These are phyloP conservation scores for Hedya salicella DNA, from an alignment of 2,888 invertebrate genomes.

Conservation along the genomic window DNA sequence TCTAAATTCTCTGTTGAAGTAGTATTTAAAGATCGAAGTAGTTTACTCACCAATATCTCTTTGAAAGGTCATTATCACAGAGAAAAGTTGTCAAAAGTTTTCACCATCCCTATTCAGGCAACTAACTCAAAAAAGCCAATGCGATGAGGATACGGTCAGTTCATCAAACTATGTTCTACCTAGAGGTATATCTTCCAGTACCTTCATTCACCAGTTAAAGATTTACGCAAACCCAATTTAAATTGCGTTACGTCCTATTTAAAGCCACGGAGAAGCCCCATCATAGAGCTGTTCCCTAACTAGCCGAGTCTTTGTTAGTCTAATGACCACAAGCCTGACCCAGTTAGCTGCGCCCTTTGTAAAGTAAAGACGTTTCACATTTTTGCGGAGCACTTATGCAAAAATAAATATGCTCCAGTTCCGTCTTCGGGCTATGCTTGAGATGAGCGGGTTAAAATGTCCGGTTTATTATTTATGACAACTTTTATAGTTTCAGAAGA, in stretches of 20 bases:
- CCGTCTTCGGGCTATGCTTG: constrained; percentile 20
- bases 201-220: no score
- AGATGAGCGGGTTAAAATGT: constrained; percentile 1
- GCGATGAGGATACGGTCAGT: no score
- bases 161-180: no score
- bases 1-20: no score
- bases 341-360: constrained; percentile 54
- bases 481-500: constrained; percentile 13
- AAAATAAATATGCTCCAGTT: constrained; percentile 62
- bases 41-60: no score
- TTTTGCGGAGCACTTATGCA: constrained; percentile 61
- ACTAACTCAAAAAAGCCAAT: no score
- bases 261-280: constrained; percentile 23
- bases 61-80: no score
- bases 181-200: no score
- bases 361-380: constrained; percentile 51
- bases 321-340: constrained; percentile 63
- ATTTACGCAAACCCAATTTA: constrained; percentile 3
- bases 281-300: constrained; percentile 41
- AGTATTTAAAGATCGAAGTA: no score
- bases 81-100: no score
- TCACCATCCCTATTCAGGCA: no score
- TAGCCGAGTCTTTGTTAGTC: constrained; percentile 50
- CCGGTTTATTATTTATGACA: constrained; percentile 18
- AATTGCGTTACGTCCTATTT: constrained; percentile 30